These are phyloP conservation scores for Poecile montanus DNA, from an alignment of 2,797 vertebrate genomes.

Conservation along the genomic window DNA sequence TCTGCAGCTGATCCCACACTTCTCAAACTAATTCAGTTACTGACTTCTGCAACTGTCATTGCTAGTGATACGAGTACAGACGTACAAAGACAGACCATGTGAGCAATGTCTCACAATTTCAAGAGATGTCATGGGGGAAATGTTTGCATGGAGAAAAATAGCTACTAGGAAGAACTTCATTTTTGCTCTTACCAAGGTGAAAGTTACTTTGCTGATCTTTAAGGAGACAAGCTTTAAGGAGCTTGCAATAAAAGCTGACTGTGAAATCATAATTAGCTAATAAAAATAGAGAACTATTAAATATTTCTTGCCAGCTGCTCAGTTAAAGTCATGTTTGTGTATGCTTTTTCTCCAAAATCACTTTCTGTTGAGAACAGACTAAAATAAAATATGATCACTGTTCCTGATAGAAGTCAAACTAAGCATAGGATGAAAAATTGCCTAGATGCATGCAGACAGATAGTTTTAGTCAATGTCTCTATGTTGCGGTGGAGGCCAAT, in stretches of 20 bases:
- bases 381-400: not conserved
- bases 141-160: not conserved
- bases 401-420: not conserved
- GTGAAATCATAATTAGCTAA: slow-evolving; percentile 2
- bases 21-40: not conserved
- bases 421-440: not conserved
- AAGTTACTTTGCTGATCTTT: not conserved
- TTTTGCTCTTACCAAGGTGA: slow-evolving; percentile 8
- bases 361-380: not conserved
- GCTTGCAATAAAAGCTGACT: not conserved
- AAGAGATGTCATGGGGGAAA: not conserved
- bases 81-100: not conserved
- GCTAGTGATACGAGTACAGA: not conserved
- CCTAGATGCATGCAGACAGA: not conserved
- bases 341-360: not conserved
- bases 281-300: slow-evolving; percentile 10
- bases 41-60: not conserved
- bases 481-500: not conserved
- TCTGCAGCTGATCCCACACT: slow-evolving; percentile 31
- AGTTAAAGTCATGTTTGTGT: not conserved
- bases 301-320: not conserved
- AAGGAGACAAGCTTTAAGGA: not conserved
- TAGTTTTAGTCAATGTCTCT: not conserved
- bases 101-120: not conserved
- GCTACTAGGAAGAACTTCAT: not conserved